Percentiles rank a stretch among this genome's conserved stretches.
Conservation (phyloP, 2,797 vertebrate species). For the Manis javanica region DNA sequence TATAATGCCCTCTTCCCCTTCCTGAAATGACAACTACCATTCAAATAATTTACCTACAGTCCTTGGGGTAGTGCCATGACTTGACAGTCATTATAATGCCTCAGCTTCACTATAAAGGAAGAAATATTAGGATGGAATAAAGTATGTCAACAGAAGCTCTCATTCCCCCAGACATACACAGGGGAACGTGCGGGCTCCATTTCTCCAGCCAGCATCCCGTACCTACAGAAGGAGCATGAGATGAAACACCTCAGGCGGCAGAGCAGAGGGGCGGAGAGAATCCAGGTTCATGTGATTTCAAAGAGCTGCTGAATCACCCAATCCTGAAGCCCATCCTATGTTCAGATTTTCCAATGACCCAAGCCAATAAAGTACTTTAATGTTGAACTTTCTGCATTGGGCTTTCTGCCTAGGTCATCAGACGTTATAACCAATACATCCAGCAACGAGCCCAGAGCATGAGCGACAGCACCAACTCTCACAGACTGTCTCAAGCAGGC, state of each 20-base stretch:
- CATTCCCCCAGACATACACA: too few species aligned
- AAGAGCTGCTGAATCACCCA: neutral
- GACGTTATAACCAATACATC: neutral
- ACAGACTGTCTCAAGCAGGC: neutral
- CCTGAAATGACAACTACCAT: neutral
- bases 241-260: neutral
- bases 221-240: neutral
- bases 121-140: neutral
- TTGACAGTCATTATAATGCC: neutral
- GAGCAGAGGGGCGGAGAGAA: neutral
- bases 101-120: neutral
- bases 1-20: neutral
- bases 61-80: neutral
- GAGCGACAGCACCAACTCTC: neutral
- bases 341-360: neutral
- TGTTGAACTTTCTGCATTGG: neutral
- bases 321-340: neutral
- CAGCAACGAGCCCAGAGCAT: neutral
- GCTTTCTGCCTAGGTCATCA: neutral
- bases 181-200: neutral
- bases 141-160: neutral
- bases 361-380: neutral
- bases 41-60: neutral
- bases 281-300: neutral
- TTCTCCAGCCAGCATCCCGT: fast-evolving